phyloP scores from a whole-genome alignment of 2,888 invertebrate species.

The Macrophya annulata region DNA sequence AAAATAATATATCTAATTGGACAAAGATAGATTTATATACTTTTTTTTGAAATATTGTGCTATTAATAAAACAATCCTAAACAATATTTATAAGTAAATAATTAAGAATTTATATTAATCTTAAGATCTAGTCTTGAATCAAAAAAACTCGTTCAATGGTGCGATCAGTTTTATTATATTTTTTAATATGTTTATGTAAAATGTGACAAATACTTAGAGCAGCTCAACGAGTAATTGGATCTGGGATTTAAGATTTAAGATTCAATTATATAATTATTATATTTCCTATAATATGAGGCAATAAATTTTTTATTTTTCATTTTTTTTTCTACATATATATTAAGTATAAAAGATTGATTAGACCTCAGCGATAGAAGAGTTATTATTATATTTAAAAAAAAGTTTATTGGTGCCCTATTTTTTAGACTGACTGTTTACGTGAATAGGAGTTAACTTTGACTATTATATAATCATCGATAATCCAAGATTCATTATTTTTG shows the following conservation, averaged over 20 bases:
- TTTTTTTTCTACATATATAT: background rate
- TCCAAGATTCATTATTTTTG: background rate
- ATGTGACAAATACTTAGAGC: background rate
- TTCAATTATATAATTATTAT: background rate
- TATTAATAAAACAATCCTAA: background rate
- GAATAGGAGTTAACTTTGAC: background rate
- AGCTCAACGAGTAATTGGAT: background rate
- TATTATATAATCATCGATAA: background rate
- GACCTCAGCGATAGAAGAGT: background rate
- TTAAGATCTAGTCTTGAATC: constrained; percentile 20
- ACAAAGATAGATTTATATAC: background rate
- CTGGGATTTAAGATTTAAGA: background rate
- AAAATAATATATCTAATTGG: background rate
- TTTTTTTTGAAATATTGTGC: background rate
- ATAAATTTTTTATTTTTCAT: background rate
- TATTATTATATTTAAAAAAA: background rate
- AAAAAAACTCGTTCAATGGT: background rate
- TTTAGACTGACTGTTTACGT: background rate
- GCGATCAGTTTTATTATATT: constrained; percentile 9
- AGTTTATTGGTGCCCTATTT: constrained; percentile 10
- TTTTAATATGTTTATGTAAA: background rate
- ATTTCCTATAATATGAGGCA: background rate
- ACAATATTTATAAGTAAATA: background rate
- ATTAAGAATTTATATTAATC: constrained; percentile 3
- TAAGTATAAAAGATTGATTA: background rate